Evolutionary conservation across 2,113 vertebrate species (phyloP).

Genomic region (Gymnobelideus leadbeateri): DNA sequence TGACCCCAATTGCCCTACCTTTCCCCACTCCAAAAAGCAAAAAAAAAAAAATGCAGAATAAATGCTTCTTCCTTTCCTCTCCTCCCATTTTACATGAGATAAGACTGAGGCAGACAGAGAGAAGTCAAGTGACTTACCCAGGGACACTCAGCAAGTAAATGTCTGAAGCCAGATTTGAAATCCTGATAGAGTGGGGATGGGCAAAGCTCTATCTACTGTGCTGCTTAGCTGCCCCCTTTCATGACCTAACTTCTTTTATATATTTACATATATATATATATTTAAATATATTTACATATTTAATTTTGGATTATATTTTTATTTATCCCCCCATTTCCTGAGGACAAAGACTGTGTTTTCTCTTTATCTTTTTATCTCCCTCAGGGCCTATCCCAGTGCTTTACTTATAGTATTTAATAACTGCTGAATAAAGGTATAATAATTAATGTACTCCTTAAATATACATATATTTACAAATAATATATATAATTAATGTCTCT

Average conservation of each 20-base stretch:
- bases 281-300: no score
- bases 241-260: not conserved
- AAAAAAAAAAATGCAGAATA: no score
- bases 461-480: no score
- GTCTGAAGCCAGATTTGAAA: not conserved
- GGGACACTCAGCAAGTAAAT: not conserved
- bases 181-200: not conserved
- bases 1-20: no score
- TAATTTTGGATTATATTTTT: not conserved
- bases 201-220: not conserved
- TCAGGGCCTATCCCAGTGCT: not conserved
- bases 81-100: not conserved
- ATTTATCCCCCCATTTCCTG: not conserved
- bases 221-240: not conserved
- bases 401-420: not conserved
- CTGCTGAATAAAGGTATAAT: conserved; percentile 3
- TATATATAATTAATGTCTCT: no score
- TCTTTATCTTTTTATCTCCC: not conserved
- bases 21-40: no score
- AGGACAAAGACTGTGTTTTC: not conserved
- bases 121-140: not conserved
- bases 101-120: not conserved
- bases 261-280: no score
- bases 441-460: not conserved
- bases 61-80: not conserved